Base-by-base conservation (phyloP, 1,140 invertebrate genomes). In the Drosophila quadrilineata region DNA sequence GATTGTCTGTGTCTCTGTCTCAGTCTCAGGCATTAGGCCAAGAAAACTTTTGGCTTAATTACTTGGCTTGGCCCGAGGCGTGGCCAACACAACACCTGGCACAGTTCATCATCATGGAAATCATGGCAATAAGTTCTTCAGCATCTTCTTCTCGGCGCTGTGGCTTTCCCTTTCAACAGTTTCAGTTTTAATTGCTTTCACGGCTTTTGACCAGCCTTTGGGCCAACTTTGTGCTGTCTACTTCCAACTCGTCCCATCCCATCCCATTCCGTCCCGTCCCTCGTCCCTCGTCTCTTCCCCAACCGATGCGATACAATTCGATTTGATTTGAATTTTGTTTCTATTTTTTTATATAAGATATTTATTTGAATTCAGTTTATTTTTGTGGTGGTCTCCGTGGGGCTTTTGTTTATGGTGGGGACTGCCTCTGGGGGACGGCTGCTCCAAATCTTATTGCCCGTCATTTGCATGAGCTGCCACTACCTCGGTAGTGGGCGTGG, bases 111-210 rank as follows among this genome's bases (percentile, higher is more conserved):
- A 58, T 38, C 58, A 17, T 43, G 54, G 33, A 38, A 31, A 26
- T 43, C 43, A 59, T 35, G 24, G 28, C n/a, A 43, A 43, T 33
- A 53, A 41, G 12, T 14, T 24, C 19, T 22, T 46, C 16, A 28
- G 22, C 49, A 26, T 53, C 33, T 62, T 62, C 36, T 14, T 21
- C 17, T 41, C 35, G 53, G 28, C 6, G 10, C 16, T 17, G 17
- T 40, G 36, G n/a, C 3, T 19, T 6, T 40, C 3, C 2, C 36
- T 17, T 69, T 76, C 70, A 70, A 76, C 63, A 74, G 69, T 59
- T 79, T 79, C 58, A 69, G 52, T 75, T 79, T 79, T 80, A 80
- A 79, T 79, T 74, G 66, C 75, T 80, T 80, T 79, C 62, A 48
- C 64, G 54, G 35, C 46, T 71, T 58, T 54, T n/a, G n/a, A n/a